Percentiles rank a stretch among this genome's conserved stretches.
phyloP scores from a whole-genome alignment of 2,797 vertebrate genomes.

The Morelia viridis region DNA sequence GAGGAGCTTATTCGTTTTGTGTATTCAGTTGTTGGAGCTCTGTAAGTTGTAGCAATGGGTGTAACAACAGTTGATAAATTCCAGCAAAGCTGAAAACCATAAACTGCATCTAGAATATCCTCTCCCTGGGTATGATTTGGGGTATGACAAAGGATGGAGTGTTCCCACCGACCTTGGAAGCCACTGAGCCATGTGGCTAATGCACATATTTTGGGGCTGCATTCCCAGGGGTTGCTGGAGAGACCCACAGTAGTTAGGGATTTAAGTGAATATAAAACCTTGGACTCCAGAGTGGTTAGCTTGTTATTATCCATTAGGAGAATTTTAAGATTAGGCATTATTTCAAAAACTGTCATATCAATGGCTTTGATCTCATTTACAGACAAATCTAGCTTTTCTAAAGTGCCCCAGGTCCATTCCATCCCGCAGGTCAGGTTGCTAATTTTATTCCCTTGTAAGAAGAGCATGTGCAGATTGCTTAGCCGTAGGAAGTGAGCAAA shows the following conservation, averaged over 20 bases:
- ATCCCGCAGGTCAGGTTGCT: conserved; percentile 95
- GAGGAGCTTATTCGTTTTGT: conserved; percentile 92
- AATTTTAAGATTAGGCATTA: conserved; percentile 94
- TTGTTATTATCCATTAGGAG: conserved; percentile 98
- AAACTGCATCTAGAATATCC: conserved; percentile 97
- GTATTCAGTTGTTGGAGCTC: conserved; percentile 86
- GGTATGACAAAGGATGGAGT: conserved; percentile 93
- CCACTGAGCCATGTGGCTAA: conserved; percentile 93
- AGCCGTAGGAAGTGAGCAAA: conserved; percentile 98
- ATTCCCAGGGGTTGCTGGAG: conserved; percentile 98
- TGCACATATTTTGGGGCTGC: conserved; percentile 94
- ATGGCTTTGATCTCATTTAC: conserved; percentile 94
- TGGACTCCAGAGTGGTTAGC: conserved; percentile 87
- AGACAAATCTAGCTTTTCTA: conserved; percentile 96
- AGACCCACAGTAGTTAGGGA: conserved; percentile 89
- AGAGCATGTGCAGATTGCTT: conserved; percentile 92
- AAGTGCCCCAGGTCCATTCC: conserved; percentile 97
- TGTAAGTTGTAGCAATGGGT: conserved; percentile 79
- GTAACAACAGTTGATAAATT: conserved; percentile 91
- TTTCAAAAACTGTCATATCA: conserved; percentile 92
- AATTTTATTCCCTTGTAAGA: conserved; percentile 99
- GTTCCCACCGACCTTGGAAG: conserved; percentile 98
- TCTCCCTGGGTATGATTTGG: conserved; percentile 97
- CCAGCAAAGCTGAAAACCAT: conserved; percentile 98
- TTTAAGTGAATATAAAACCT: conserved; percentile 88